phyloP scores from a whole-genome alignment of 2,797 vertebrate genomes.

The Lepilemur ruficaudatus region DNA sequence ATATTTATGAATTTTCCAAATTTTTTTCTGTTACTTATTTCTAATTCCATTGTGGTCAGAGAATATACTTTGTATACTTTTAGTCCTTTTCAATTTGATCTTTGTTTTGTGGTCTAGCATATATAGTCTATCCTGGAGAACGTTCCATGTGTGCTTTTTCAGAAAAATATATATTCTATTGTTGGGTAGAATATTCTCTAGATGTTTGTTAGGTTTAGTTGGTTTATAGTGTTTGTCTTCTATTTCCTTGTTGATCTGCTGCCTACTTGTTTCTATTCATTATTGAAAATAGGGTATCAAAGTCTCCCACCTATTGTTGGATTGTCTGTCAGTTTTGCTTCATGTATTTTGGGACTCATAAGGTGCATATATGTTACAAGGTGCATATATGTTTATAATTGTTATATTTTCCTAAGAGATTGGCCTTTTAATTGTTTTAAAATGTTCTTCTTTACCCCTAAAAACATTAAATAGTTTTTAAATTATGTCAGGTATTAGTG shows the following conservation, averaged over 20 bases:
- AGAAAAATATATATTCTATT: neutral
- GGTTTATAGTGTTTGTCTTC: neutral
- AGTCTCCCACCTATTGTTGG: neutral
- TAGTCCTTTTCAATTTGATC: neutral
- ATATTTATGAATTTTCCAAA: neutral
- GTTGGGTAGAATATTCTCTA: neutral
- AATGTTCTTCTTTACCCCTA: neutral
- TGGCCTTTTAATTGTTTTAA: neutral
- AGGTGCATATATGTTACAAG: neutral
- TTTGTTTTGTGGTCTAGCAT: neutral
- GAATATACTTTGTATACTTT: neutral
- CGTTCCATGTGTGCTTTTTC: neutral
- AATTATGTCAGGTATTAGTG: neutral
- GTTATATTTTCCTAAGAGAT: neutral
- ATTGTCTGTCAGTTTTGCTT: neutral
- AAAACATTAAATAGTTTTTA: neutral
- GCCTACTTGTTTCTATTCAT: neutral
- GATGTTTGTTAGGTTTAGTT: neutral
- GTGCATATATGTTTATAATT: neutral
- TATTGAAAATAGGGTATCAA: neutral
- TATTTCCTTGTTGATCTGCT: conserved; percentile 11
- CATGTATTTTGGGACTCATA: neutral
- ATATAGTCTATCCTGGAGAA: neutral
- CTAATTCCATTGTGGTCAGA: neutral
- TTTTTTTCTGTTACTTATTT: conserved; percentile 27